A percentile compares a stretch with the other conserved stretches of the same genome.
Conservation (phyloP, 2,888 invertebrate genomes). For the Phragmatobia fuliginosa region DNA sequence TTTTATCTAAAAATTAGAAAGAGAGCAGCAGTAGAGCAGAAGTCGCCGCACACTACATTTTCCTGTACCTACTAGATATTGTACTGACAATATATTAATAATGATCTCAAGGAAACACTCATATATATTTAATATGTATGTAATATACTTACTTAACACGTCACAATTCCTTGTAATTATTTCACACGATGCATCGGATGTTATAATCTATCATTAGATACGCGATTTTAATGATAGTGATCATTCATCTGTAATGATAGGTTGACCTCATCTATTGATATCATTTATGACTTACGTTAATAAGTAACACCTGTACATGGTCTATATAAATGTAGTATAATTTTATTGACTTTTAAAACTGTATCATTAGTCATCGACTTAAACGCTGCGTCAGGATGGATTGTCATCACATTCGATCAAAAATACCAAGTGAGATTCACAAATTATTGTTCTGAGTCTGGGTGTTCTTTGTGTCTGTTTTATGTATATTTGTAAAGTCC, state of each 20-base stretch:
- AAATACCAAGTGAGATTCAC: too few relatives aligned
- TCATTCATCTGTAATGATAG: constrained; percentile 32
- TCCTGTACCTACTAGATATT: too few relatives aligned
- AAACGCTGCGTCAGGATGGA: too few relatives aligned
- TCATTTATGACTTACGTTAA: constrained; percentile 29
- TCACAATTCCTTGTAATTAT: not conserved
- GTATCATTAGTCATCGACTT: too few relatives aligned
- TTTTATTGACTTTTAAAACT: not conserved
- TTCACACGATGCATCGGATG: not conserved
- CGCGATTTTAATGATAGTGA: constrained; percentile 33
- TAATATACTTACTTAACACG: too few relatives aligned
- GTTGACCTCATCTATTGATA: constrained; percentile 46
- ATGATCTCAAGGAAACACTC: not conserved
- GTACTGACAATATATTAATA: not conserved
- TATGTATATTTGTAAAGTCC: too few relatives aligned
- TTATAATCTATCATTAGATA: constrained; percentile 30
- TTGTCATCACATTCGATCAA: too few relatives aligned
- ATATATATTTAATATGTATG: not conserved
- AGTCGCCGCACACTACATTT: too few relatives aligned
- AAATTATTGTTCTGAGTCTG: too few relatives aligned
- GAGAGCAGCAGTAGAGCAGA: too few relatives aligned
- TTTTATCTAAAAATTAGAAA: too few relatives aligned
- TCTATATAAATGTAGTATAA: constrained; percentile 25
- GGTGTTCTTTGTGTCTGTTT: too few relatives aligned
- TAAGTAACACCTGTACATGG: constrained; percentile 26